phyloP scores from a whole-genome alignment of 2,797 vertebrate species.

The Urosaurus nigricauda region DNA sequence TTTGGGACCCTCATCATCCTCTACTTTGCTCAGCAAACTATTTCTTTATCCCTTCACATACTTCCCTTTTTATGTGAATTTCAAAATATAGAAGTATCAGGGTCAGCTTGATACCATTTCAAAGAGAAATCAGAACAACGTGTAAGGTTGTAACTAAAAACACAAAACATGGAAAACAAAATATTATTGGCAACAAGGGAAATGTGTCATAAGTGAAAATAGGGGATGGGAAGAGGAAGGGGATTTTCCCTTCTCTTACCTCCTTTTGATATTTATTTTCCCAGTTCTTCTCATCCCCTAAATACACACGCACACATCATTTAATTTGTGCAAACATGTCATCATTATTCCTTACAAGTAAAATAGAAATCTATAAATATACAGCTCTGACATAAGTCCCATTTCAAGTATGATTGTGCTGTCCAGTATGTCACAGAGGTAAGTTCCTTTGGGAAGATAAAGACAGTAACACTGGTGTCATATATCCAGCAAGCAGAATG shows the following conservation, averaged over 20 bases:
- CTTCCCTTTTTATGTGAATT: conserved; percentile 53
- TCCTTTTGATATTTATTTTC: conserved; percentile 32
- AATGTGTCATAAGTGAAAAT: conserved; percentile 53
- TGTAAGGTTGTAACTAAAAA: conserved; percentile 58
- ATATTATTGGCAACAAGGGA: conserved; percentile 67
- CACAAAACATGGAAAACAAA: conserved; percentile 67
- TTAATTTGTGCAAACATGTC: conserved; percentile 72
- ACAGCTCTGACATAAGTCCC: conserved; percentile 71
- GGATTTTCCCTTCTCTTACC: not conserved
- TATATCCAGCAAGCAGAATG: conserved; percentile 61
- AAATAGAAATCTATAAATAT: conserved; percentile 77
- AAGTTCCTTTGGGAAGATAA: conserved; percentile 68
- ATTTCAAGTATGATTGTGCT: conserved; percentile 76
- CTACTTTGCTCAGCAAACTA: not conserved
- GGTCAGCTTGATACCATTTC: conserved; percentile 52
- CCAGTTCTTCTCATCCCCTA: conserved; percentile 47
- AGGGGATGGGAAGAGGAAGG: conserved; percentile 47
- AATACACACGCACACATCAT: conserved; percentile 48
- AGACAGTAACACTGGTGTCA: conserved; percentile 50
- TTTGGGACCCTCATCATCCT: not conserved
- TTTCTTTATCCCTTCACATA: conserved; percentile 42
- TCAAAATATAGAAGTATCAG: conserved; percentile 66
- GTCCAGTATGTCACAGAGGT: conserved; percentile 67
- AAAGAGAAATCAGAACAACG: conserved; percentile 59
- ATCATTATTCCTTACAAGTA: conserved; percentile 75